phyloP scores from a whole-genome alignment of 2,797 vertebrate genomes.

The Enteromius unitaeniatus region DNA sequence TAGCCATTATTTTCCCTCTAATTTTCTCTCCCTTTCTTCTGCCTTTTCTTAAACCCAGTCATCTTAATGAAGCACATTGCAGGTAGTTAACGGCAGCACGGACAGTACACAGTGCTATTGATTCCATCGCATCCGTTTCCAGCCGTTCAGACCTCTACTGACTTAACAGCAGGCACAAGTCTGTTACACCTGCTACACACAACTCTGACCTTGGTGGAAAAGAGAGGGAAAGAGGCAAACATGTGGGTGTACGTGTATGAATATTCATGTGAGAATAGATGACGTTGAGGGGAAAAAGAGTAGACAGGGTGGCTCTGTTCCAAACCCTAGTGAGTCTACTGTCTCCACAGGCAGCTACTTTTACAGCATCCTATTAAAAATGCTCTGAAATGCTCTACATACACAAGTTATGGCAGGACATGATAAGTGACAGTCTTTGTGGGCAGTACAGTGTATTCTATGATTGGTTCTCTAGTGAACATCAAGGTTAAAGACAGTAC shows the following conservation, averaged over 20 bases:
- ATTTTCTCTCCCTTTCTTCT: constrained; percentile 20
- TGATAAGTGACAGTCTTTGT: not conserved
- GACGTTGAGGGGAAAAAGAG: not conserved
- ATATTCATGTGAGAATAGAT: constrained; percentile 6
- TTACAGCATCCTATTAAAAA: not conserved
- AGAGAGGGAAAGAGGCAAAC: not conserved
- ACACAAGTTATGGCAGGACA: not conserved
- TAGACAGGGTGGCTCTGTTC: constrained; percentile 15
- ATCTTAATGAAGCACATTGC: constrained; percentile 33
- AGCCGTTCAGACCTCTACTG: constrained; percentile 32
- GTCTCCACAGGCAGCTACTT: constrained; percentile 1
- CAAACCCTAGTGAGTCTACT: constrained; percentile 22
- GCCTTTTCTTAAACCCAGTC: constrained; percentile 8
- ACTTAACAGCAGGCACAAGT: constrained; percentile 31
- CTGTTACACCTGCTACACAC: constrained; percentile 9
- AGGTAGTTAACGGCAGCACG: constrained; percentile 9
- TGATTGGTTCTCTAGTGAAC: not conserved
- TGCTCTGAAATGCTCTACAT: not conserved
- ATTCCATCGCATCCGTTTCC: constrained; percentile 27
- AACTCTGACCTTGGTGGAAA: constrained; percentile 28
- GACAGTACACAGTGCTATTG: constrained; percentile 14
- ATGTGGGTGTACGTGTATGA: not conserved
- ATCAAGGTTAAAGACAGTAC: not conserved
- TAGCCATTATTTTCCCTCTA: constrained; percentile 33
- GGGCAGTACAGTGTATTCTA: not conserved